Evolutionary conservation across 2,888 invertebrate species (phyloP), one percentile per base, ranked within the genome.

Genomic region (Zaprionus bogoriensis): DNA sequence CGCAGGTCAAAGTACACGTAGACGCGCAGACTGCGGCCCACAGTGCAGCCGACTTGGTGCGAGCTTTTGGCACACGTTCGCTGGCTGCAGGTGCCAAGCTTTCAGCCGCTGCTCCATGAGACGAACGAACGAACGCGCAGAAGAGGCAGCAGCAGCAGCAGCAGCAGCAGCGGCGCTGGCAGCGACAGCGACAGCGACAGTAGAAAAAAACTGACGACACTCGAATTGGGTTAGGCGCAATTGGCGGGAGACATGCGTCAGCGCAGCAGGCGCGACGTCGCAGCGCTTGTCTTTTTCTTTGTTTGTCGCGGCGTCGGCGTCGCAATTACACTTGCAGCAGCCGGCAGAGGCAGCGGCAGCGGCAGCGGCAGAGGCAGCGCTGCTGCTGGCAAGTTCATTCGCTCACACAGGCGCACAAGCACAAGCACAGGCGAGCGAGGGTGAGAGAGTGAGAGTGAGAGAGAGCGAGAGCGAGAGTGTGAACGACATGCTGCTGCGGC

Each of bases 171-270:
- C 19, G 10, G 38, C 32, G 14, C 1, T 2, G 9, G 38, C 17
- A 20, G 38, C 17, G 9, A 19, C 38, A 39, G 10, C 38, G 20
- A 10, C 20, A 20, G 23, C 23, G 23, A 6, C 23, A 23, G 38
- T 47, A 53, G 25, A 36, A 32, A 39, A 44, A 44, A 39, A n/a
- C n/a, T 83, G 78, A 78, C 79, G 80, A 83, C 77, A 79, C 74
- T 73, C 57, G 51, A 73, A 70, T 63, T 79, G 77, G 65, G 77
- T 78, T 78, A 78, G 83, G 69, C 74, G 83, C 83, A 83, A 80
- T 83, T 74, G 46, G 46, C 14, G 32, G 32, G 32, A 59, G 58
- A 54, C 30, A 62, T 75, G 76, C 72, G 76, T 75, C 76, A 75
- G 46, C 67, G 38, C 38, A 12, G 20, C 50, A 36, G 27, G 38